Conservation (phyloP, 2,797 vertebrate species). For the Craterocephalus amniculus region DNA sequence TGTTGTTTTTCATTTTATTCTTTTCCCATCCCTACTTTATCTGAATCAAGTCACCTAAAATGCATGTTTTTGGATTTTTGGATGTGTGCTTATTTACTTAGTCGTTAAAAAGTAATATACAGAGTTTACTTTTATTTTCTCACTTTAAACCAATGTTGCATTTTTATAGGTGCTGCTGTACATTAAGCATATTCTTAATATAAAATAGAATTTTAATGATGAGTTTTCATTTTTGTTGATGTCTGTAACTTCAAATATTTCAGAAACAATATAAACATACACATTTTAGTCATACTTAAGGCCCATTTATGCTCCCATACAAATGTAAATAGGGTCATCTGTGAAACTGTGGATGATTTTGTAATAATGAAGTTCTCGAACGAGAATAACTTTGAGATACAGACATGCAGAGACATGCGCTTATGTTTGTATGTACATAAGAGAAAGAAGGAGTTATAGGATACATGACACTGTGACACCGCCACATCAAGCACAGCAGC, state of each 20-base stretch:
- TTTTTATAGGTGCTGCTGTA: background rate
- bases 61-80: background rate
- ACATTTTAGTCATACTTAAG: background rate
- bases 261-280: background rate
- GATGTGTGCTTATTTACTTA: background rate
- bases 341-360: constrained; percentile 9
- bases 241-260: background rate
- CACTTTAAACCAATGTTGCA: background rate
- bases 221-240: background rate
- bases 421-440: background rate
- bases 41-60: background rate
- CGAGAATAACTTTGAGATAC: constrained; percentile 22
- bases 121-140: background rate
- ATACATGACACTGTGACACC: constrained; percentile 37
- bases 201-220: no score
- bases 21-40: background rate
- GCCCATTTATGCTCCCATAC: no score
- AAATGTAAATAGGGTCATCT: no score
- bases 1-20: background rate
- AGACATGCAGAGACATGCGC: constrained; percentile 11
- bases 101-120: background rate
- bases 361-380: background rate
- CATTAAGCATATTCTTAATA: no score
- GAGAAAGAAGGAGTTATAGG: background rate
- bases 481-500: constrained; percentile 45